These are phyloP conservation scores for Drosophila helvetica DNA, from an alignment of 2,888 invertebrate genomes.

Conservation along the genomic window DNA sequence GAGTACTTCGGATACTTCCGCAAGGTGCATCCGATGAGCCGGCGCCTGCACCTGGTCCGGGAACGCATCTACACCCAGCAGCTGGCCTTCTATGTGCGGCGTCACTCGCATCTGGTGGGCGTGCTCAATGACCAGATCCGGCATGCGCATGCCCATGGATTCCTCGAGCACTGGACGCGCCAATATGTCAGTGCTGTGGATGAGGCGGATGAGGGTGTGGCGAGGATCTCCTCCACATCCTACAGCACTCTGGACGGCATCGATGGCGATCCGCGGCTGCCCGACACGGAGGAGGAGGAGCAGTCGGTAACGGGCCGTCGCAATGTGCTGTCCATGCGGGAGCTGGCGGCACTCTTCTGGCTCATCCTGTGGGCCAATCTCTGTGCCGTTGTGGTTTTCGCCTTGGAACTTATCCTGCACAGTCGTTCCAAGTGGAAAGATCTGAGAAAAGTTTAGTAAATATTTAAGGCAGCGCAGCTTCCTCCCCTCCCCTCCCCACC, in stretches of 20 bases:
- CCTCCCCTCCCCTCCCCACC: no score
- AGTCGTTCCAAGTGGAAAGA: background rate
- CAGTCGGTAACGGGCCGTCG: conserved; percentile 14
- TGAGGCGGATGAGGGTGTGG: conserved; percentile 56
- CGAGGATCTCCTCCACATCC: conserved; percentile 38
- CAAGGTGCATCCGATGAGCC: conserved; percentile 57
- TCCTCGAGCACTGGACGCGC: conserved; percentile 64
- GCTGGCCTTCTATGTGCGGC: conserved; percentile 70
- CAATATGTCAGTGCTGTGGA: conserved; percentile 64
- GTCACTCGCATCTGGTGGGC: conserved; percentile 66
- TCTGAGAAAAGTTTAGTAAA: background rate
- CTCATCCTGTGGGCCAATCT: conserved; percentile 65
- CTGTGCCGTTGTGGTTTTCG: conserved; percentile 50
- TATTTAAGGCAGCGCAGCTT: background rate
- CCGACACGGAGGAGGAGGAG: conserved; percentile 27
- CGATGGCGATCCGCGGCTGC: conserved; percentile 17
- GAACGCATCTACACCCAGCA: conserved; percentile 74
- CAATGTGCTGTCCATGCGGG: conserved; percentile 60
- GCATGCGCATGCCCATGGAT: conserved; percentile 62
- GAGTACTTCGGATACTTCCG: conserved; percentile 77
- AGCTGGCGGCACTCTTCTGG: conserved; percentile 69
- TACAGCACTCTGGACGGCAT: conserved; percentile 48
- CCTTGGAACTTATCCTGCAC: conserved; percentile 45
- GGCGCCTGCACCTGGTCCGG: conserved; percentile 66
- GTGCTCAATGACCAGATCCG: conserved; percentile 63